Evolutionary conservation across 1,140 invertebrate genomes (phyloP), one percentile per base, ranked within the genome.

Genomic region (Euglossa dilemma): DNA sequence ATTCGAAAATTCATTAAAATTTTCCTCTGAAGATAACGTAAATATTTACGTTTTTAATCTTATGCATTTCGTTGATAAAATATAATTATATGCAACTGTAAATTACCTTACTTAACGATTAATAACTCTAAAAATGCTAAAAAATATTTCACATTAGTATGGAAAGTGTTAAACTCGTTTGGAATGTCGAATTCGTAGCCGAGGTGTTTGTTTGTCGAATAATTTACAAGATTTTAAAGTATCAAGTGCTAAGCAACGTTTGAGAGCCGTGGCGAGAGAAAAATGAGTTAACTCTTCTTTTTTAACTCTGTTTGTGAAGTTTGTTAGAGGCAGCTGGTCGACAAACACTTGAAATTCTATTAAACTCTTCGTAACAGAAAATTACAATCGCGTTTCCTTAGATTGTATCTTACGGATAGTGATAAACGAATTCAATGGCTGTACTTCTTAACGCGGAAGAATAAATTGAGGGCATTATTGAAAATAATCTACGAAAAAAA

Each of bases 261-360:
- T 64, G 63, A 6, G 16, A 28, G 61, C 61, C 6, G 66, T n/a
- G n/a, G 23, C 1, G 16, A 25, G 36, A 56, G 45, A 20, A 54
- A 56, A 36, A 57, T 9, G 54, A 73, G 7, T 57, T 57, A 56
- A 43, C 54, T 52, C 67, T 18, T 70, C n/a, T 16, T 70, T 70
- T 52, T 70, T 47, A 28, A 70, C n/a, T 52, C 5, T 50, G 23
- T 69, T 69, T 69, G 66, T 20, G 20, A 70, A 70, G 67, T 52
- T 70, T 28, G 45, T 70, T 70, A 70, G 47, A 52, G 50, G 23
- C n/a, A 70, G 50, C 14, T 52, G 67, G n/a, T 52, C 16, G 67
- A n/a, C 47, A 52, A 70, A 70, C 47, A 70, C 20, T 70, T 47
- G 47, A 52, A 47, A 70, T 52, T 70, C 14, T 50, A 25, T 70